phyloP scores from a whole-genome alignment of 2,113 vertebrate species.

The Acanthisitta chloris region DNA sequence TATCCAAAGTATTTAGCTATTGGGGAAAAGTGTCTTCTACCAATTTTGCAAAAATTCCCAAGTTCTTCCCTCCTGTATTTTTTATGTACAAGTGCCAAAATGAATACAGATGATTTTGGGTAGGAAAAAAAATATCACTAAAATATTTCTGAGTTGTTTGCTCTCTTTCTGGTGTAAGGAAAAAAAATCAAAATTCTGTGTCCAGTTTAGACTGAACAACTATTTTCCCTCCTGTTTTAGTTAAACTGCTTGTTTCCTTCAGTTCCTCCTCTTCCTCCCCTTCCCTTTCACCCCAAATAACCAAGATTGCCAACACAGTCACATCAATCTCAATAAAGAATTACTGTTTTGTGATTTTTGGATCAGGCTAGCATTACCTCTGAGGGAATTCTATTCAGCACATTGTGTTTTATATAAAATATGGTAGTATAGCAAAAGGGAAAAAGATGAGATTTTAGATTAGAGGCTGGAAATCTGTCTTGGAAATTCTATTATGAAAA shows the following conservation, averaged over 20 bases:
- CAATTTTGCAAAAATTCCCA: background rate
- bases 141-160: background rate
- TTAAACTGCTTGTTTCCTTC: background rate
- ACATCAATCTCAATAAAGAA: background rate
- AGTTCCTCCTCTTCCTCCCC: background rate
- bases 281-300: background rate
- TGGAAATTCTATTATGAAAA: slow-evolving; percentile 21
- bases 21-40: background rate
- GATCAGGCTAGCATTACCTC: background rate
- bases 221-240: background rate
- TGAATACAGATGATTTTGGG: background rate
- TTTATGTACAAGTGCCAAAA: background rate
- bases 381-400: background rate
- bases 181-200: background rate
- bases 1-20: background rate
- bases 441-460: background rate
- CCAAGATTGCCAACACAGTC: background rate
- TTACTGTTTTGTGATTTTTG: background rate
- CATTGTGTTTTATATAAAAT: background rate
- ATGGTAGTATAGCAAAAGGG: background rate
- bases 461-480: background rate
- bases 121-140: background rate
- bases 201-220: background rate
- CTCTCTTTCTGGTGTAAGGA: background rate
- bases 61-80: background rate